Percentiles rank a stretch among this genome's conserved stretches.
Conservation (phyloP, 2,113 vertebrate genomes). For the Mugil cephalus region DNA sequence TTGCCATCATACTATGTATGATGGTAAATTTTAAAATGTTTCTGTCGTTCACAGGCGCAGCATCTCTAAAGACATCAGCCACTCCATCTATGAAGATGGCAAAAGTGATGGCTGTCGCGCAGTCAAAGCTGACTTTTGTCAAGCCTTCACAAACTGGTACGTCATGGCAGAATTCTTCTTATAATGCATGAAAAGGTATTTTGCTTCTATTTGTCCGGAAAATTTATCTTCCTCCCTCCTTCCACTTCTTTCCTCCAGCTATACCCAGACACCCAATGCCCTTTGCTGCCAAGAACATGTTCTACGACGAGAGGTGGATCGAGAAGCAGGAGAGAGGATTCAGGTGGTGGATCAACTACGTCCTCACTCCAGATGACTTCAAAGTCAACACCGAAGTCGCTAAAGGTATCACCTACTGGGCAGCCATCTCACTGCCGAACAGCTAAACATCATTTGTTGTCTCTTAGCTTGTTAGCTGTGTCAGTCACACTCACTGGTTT, state of each 20-base stretch:
- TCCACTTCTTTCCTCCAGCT: constrained; percentile 70
- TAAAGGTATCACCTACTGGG: constrained; percentile 82
- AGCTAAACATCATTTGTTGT: too few species aligned
- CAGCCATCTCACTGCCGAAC: too few species aligned
- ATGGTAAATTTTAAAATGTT: neutral
- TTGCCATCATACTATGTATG: neutral
- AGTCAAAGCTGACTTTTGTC: constrained; percentile 89
- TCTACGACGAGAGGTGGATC: constrained; percentile 97
- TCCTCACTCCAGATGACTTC: constrained; percentile 96
- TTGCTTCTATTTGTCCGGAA: neutral
- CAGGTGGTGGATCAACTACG: constrained; percentile 96
- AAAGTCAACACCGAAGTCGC: constrained; percentile 88
- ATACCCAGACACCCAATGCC: constrained; percentile 95
- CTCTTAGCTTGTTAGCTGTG: too few species aligned
- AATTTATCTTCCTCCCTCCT: fast-evolving
- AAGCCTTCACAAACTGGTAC: constrained; percentile 89
- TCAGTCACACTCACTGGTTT: too few species aligned
- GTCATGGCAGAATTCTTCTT: neutral
- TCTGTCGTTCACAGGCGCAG: constrained; percentile 45
- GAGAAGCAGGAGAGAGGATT: constrained; percentile 96
- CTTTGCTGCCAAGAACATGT: constrained; percentile 97
- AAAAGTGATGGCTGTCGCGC: constrained; percentile 85
- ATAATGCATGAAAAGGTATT: neutral
- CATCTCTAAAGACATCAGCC: constrained; percentile 53
- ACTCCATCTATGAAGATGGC: constrained; percentile 51